These are phyloP conservation scores for Bombus difficillimus DNA, from an alignment of 1,140 invertebrate species.

Conservation along the genomic window DNA sequence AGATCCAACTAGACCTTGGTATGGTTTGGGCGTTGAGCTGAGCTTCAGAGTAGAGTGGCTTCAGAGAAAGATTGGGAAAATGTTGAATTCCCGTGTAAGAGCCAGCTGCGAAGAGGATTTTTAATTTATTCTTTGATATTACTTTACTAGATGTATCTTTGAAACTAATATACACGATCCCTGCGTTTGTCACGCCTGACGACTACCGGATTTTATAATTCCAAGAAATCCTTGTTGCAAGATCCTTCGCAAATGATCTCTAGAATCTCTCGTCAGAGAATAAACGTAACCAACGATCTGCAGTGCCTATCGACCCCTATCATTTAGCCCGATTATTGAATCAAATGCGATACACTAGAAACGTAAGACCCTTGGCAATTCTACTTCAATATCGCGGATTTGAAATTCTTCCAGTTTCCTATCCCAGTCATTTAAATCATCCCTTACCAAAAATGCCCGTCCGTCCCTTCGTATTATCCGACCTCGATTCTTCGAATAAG, in stretches of 20 bases:
- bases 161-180: rapidly evolving
- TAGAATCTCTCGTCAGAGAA: too few relatives aligned
- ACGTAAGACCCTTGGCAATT: not conserved
- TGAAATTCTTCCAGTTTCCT: not conserved
- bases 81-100: not conserved
- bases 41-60: rapidly evolving
- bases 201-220: not conserved
- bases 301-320: too few relatives aligned
- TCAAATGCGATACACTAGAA: not conserved
- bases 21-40: too few relatives aligned
- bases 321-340: too few relatives aligned
- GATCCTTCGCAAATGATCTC: not conserved
- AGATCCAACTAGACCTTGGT: not conserved
- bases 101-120: not conserved
- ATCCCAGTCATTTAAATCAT: not conserved
- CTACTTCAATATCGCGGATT: not conserved
- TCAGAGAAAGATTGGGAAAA: not conserved
- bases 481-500: slow-evolving; percentile 9
- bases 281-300: too few relatives aligned
- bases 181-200: too few relatives aligned
- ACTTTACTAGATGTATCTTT: too few relatives aligned
- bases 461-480: not conserved
- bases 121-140: not conserved
- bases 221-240: not conserved
- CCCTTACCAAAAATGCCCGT: not conserved